phyloP scores from a whole-genome alignment of 1,140 invertebrate genomes.

The Diachasmimorpha longicaudata region DNA sequence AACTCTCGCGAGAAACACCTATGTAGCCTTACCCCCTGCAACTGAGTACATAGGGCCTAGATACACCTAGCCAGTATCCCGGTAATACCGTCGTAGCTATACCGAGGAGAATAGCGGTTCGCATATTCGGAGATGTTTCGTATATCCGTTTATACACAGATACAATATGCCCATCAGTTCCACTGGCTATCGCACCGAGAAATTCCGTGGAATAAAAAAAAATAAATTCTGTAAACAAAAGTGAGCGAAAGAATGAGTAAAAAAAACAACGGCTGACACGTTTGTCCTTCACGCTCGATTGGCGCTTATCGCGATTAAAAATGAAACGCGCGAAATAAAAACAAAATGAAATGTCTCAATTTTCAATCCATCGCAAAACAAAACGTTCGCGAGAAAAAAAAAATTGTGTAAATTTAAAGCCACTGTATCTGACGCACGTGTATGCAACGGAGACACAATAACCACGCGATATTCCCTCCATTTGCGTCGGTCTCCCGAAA shows the following conservation, averaged over 20 bases:
- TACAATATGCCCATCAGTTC: neutral
- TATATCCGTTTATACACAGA: neutral
- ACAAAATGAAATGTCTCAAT: too few species aligned
- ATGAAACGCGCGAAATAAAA: neutral
- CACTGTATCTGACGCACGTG: too few species aligned
- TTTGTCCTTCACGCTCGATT: neutral
- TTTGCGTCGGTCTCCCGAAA: neutral
- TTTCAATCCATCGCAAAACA: too few species aligned
- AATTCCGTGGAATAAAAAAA: neutral
- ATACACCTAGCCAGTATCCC: constrained; percentile 52
- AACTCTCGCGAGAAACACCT: constrained; percentile 32
- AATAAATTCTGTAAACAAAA: neutral
- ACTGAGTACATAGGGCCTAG: constrained; percentile 36
- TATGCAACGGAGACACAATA: neutral
- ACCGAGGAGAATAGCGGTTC: constrained; percentile 57
- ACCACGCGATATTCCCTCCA: neutral
- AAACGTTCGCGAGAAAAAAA: too few species aligned
- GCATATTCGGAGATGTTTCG: constrained; percentile 49
- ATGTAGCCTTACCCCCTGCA: constrained; percentile 25
- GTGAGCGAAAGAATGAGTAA: neutral
- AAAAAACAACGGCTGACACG: neutral
- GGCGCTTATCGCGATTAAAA: neutral
- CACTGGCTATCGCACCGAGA: neutral
- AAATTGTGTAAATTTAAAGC: too few species aligned
- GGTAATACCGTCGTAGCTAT: constrained; percentile 55